Percentiles rank a stretch among this genome's conserved stretches.
These are phyloP conservation scores for Zoanthus gigantus DNA, from an alignment of 92 coral and sea anemone genomes.

Conservation along the genomic window DNA sequence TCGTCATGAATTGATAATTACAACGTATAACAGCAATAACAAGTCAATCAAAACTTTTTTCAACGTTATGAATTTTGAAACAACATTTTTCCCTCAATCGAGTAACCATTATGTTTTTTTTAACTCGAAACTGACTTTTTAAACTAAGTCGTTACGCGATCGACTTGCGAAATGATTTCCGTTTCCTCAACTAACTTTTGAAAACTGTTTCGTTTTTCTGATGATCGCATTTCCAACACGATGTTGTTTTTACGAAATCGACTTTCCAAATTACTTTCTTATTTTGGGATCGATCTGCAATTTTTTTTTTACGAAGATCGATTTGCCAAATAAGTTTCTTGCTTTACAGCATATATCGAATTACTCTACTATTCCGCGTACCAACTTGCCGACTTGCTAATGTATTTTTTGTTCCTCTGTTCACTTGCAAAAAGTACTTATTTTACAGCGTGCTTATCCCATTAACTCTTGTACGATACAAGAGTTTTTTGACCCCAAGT, in stretches of 20 bases:
- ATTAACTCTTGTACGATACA: no score
- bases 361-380: neutral
- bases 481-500: no score
- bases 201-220: neutral
- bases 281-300: no score
- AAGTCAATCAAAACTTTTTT: slow-evolving; percentile 11
- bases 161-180: neutral
- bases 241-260: neutral
- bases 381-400: slow-evolving; percentile 8
- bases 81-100: neutral
- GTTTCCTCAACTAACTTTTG: neutral
- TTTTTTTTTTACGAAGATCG: neutral
- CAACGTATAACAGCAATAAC: slow-evolving; percentile 17
- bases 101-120: neutral
- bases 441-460: no score
- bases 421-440: neutral
- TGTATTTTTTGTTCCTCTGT: neutral
- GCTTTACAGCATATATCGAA: neutral
- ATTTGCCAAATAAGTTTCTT: neutral
- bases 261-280: neutral
- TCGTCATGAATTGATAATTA: slow-evolving; percentile 21
- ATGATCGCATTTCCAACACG: no score
- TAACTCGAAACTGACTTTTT: neutral
- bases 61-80: neutral
- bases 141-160: neutral